phyloP scores from a whole-genome alignment of 2,797 vertebrate species.

The Sphenopsis melanotis region DNA sequence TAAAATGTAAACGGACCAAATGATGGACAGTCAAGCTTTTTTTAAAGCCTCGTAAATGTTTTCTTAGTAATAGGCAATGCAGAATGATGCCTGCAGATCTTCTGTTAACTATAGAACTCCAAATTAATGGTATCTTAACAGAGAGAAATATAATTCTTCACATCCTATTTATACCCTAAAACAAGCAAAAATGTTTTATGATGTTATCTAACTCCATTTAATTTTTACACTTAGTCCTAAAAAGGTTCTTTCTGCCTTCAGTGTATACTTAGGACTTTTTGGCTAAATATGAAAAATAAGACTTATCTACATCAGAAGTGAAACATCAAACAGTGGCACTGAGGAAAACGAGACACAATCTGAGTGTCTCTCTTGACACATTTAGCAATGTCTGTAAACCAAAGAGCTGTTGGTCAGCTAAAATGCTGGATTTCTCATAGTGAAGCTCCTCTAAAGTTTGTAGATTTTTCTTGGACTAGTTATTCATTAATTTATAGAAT shows the following conservation, averaged over 20 bases:
- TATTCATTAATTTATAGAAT: neutral
- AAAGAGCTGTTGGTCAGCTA: neutral
- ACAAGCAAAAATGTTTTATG: neutral
- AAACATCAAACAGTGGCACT: neutral
- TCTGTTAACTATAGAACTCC: neutral
- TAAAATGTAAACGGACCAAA: neutral
- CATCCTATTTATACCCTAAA: neutral
- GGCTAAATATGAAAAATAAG: neutral
- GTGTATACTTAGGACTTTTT: neutral
- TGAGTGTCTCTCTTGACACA: neutral
- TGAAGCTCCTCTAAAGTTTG: neutral
- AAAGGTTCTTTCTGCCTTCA: neutral
- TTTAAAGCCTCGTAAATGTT: neutral
- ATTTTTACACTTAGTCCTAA: neutral
- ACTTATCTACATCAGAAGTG: neutral
- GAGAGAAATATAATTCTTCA: neutral
- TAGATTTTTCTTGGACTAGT: neutral
- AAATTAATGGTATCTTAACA: neutral
- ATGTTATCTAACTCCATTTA: neutral
- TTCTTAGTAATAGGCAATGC: neutral
- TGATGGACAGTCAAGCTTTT: neutral
- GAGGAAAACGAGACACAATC: neutral
- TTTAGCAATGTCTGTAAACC: neutral
- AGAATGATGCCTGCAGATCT: neutral
- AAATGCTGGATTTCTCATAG: neutral